Evolutionary conservation across 2,113 vertebrate genomes (phyloP).

Genomic region (Platichthys stellatus): DNA sequence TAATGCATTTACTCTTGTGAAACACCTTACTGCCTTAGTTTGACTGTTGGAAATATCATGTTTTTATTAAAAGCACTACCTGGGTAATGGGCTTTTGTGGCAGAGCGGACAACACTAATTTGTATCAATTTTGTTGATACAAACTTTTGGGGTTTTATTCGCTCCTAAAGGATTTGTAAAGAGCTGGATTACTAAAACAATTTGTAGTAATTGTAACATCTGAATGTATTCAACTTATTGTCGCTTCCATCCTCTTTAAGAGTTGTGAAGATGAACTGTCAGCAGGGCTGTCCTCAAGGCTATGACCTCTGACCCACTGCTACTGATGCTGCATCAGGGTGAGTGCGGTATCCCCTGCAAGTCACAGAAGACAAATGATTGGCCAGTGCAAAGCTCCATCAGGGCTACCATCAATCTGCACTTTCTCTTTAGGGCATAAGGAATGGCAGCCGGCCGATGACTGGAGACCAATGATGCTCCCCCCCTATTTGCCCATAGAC

Average conservation of each 20-base stretch:
- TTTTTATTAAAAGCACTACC: background rate
- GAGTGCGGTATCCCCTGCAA: conserved; percentile 33
- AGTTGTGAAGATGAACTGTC: conserved; percentile 16
- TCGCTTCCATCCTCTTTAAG: conserved; percentile 18
- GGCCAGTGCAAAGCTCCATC: conserved; percentile 15
- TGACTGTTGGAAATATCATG: background rate
- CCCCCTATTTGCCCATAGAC: conserved; percentile 30
- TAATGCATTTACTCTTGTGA: background rate
- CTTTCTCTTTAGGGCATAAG: conserved; percentile 36
- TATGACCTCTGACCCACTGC: conserved; percentile 43
- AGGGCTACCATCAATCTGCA: conserved; percentile 45
- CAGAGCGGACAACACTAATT: background rate
- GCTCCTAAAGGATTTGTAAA: background rate
- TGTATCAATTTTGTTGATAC: no score
- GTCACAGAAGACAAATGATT: conserved; percentile 48
- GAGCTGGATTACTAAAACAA: background rate
- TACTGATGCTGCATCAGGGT: conserved; percentile 29
- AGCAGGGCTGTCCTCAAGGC: conserved; percentile 18
- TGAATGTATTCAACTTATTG: no score
- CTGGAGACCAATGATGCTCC: conserved; percentile 28
- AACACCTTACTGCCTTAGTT: background rate
- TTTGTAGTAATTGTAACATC: background rate
- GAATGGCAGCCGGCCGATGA: conserved; percentile 12
- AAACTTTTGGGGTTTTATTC: background rate
- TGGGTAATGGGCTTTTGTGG: background rate